Evolutionary conservation across 2,888 invertebrate species (phyloP).

Genomic region (Amphipoea lucens): DNA sequence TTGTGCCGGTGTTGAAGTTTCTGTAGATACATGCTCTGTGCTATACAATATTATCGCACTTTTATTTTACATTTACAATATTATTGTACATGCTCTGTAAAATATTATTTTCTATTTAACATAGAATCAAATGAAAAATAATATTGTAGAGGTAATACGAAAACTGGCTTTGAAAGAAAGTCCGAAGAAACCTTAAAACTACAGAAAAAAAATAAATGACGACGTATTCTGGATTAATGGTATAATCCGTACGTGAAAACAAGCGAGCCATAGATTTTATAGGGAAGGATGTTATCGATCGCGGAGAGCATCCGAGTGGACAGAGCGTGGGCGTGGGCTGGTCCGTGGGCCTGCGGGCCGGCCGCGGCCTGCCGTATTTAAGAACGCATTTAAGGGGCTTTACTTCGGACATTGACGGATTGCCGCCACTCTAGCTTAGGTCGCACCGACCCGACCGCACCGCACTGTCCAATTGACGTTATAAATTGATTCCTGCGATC

Average conservation of each 20-base stretch:
- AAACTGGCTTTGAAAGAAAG: neutral
- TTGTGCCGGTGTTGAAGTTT: conserved; percentile 13
- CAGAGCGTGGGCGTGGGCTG: conserved; percentile 69
- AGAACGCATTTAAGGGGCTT: conserved; percentile 86
- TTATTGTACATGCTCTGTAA: no score
- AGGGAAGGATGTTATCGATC: conserved; percentile 77
- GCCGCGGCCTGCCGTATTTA: conserved; percentile 77
- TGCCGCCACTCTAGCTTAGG: conserved; percentile 77
- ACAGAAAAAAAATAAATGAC: conserved; percentile 23
- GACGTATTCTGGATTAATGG: conserved; percentile 30
- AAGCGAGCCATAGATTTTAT: conserved; percentile 63
- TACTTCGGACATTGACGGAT: conserved; percentile 86
- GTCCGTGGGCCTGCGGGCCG: conserved; percentile 55
- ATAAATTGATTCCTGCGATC: conserved; percentile 77
- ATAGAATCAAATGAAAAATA: conserved; percentile 18
- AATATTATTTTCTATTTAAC: no score
- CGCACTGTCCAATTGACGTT: conserved; percentile 75
- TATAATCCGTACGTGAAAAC: conserved; percentile 56
- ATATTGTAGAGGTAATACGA: conserved; percentile 25
- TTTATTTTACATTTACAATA: no score
- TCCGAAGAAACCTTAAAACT: conserved; percentile 28
- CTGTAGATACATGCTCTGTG: neutral
- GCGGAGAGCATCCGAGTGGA: conserved; percentile 76
- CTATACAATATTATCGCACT: neutral
- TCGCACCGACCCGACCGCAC: conserved; percentile 73